These are phyloP conservation scores for Mythimna pallens DNA, from an alignment of 2,888 invertebrate genomes.

Conservation along the genomic window DNA sequence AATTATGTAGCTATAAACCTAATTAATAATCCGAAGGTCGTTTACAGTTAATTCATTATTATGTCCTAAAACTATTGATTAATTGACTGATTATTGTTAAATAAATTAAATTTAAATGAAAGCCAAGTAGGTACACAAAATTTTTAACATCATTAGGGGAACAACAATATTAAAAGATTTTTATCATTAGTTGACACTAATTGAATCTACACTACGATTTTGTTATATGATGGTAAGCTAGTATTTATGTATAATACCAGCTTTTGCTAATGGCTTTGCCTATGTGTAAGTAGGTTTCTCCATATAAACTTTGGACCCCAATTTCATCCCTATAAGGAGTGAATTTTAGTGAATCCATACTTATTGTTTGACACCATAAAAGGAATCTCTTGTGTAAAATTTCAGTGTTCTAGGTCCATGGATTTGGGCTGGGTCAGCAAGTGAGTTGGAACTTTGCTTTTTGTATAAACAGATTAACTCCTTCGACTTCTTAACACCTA, in stretches of 20 bases:
- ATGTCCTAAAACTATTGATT: background rate
- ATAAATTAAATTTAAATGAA: background rate
- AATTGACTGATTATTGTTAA: background rate
- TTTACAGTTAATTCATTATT: background rate
- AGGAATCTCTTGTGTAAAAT: too few species aligned
- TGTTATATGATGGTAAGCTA: background rate
- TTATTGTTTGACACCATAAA: too few species aligned
- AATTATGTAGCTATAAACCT: conserved; percentile 4
- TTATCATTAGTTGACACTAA: conserved; percentile 6
- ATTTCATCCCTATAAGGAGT: too few species aligned
- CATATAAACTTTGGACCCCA: too few species aligned
- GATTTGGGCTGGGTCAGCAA: too few species aligned
- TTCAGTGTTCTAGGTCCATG: too few species aligned
- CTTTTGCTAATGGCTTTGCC: background rate
- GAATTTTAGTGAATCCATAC: too few species aligned
- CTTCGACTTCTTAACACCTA: too few species aligned
- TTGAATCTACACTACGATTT: conserved; percentile 1
- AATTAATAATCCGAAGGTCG: conserved; percentile 22
- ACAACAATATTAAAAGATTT: background rate
- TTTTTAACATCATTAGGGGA: background rate
- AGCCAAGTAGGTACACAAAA: background rate
- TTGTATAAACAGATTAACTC: too few species aligned
- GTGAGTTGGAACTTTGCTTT: too few species aligned
- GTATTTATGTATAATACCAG: background rate
- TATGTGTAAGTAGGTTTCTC: too few species aligned